phyloP scores from a whole-genome alignment of 2,888 invertebrate species.

The Xanthia icteritia region DNA sequence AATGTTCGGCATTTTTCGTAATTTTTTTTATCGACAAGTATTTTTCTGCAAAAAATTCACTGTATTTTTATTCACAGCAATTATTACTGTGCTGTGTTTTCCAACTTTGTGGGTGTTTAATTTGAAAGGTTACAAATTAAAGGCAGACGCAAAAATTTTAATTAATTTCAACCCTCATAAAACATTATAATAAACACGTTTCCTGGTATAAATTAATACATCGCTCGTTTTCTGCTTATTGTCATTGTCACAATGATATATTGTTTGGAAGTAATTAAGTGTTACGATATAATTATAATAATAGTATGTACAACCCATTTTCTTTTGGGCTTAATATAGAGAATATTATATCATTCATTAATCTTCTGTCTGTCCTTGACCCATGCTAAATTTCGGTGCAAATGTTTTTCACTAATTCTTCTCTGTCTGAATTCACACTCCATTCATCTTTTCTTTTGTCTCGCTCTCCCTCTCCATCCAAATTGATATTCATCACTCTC shows the following conservation, averaged over 20 bases:
- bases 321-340: not conserved
- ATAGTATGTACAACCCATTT: not conserved
- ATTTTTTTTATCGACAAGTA: not conserved
- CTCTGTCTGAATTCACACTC: not conserved
- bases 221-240: constrained; percentile 31
- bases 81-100: constrained; percentile 21
- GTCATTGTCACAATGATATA: constrained; percentile 27
- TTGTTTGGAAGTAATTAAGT: constrained; percentile 13
- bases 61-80: constrained; percentile 11
- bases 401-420: not conserved
- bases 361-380: not conserved
- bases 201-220: constrained; percentile 33
- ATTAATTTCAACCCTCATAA: constrained; percentile 58
- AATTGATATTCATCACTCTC: not conserved
- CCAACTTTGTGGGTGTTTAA: constrained; percentile 24
- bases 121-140: constrained; percentile 42
- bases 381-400: no score
- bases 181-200: constrained; percentile 54
- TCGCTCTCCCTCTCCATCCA: not conserved
- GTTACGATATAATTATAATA: not conserved
- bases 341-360: not conserved
- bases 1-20: not conserved
- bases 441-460: not conserved
- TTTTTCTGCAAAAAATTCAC: not conserved
- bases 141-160: constrained; percentile 50